phyloP scores from a whole-genome alignment of 2,113 vertebrate species.

The Uria aalge region DNA sequence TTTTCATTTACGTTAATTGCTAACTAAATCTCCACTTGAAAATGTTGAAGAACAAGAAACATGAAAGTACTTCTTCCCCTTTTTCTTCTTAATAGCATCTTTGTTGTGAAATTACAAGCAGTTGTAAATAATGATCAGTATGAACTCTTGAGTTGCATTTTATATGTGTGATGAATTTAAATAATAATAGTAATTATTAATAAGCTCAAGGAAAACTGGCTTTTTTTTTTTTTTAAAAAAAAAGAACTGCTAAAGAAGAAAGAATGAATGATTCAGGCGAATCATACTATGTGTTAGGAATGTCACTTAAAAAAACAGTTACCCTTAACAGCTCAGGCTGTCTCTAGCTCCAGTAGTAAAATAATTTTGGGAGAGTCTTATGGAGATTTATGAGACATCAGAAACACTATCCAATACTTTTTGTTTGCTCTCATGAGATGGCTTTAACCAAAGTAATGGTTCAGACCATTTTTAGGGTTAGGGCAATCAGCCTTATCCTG shows the following conservation, averaged over 20 bases:
- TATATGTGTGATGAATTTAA: not conserved
- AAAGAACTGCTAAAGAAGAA: not conserved
- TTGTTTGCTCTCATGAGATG: not conserved
- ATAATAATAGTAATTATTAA: conserved; percentile 3
- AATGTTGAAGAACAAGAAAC: not conserved
- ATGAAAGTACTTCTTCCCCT: not conserved
- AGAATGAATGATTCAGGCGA: not conserved
- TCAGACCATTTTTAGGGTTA: not conserved
- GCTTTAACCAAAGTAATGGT: not conserved
- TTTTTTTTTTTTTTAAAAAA: not conserved
- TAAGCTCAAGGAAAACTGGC: not conserved
- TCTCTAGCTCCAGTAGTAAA: not conserved
- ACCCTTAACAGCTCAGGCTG: not conserved
- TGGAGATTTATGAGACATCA: not conserved
- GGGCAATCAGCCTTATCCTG: not conserved
- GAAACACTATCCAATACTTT: not conserved
- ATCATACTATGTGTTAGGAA: not conserved
- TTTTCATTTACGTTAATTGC: not conserved
- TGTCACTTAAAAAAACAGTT: not conserved
- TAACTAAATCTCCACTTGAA: not conserved
- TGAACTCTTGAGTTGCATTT: not conserved
- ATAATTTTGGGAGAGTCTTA: not conserved
- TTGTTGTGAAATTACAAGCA: not conserved
- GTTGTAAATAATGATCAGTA: not conserved
- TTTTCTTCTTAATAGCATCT: not conserved